Base-by-base conservation (phyloP, 2,888 invertebrate genomes). In the Tenodera sinensis region DNA sequence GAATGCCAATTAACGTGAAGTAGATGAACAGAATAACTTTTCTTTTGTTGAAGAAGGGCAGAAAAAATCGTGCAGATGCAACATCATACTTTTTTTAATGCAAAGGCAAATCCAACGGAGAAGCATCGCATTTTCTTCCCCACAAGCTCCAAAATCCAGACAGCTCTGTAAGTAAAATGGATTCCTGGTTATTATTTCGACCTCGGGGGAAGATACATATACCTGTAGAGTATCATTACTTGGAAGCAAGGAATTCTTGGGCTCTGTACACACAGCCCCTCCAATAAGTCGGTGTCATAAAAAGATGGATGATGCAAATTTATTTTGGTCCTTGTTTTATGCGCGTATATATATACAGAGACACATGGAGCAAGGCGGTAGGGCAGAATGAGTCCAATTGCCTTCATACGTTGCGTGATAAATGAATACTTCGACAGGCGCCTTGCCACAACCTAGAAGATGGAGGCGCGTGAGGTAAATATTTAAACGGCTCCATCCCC, bases 401-500 rank as follows among this genome's bases (percentile, higher is more conserved):
- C 85, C n/a, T 85, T 86, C 81, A 30, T 54, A 54, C 47, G 28
- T 81, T 86, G 54, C 20, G 54, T 71, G 87, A 87, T 87, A 87
- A 87, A 87, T 87, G 87, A 87, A 87, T 83, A 87, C 82, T 87
- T 83, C 83, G 87, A 87, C 87, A 87, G 86, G 28, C 54, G 54
- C 54, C 54, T 71, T 71, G 54, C 54, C 54, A 71, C 54, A 71
- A 71, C 54, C 15, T 20, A 25, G 28, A 30, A 86, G 87, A 87
- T 87, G 42, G 82, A 87, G 83, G 30, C 42, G 87, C 87, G 87
- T 87, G 87, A 87, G 82, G 82, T 87, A 87, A 87, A 87, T 87
- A 87, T 83, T 87, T 87, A 86, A 86, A 86, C 86, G 86, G 28
- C 28, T 84, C 86, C 54, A 71, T 71, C 54, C 25, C 54, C 20